A percentile compares a stretch with the other conserved stretches of the same genome.
Evolutionary conservation across 2,888 invertebrate genomes (phyloP).

Genomic region (Pantelozetes paolii): DNA sequence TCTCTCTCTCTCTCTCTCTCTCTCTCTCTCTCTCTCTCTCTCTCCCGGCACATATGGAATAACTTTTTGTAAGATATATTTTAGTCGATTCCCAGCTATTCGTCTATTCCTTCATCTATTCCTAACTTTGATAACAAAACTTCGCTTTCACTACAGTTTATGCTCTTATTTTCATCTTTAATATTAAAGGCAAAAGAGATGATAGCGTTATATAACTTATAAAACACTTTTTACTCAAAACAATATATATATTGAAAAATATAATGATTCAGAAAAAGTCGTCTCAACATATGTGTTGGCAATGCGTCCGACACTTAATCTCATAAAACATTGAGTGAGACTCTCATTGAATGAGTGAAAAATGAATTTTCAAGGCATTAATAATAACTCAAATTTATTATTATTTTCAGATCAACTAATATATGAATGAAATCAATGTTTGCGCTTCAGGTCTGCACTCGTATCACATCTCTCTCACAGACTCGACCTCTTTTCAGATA

Average conservation of each 20-base stretch:
- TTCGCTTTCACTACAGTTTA: no score
- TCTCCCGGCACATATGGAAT: no score
- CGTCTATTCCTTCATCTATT: no score
- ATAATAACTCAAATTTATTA: slow-evolving; percentile 17
- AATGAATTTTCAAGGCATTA: slow-evolving; percentile 20
- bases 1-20: no score
- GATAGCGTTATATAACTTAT: slow-evolving; percentile 28
- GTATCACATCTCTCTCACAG: not conserved
- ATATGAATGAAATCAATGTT: slow-evolving; percentile 10
- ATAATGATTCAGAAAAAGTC: slow-evolving; percentile 28
- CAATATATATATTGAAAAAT: slow-evolving; percentile 32
- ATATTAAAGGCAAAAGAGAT: slow-evolving; percentile 24
- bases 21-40: no score
- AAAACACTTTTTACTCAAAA: slow-evolving; percentile 21
- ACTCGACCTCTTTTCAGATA: slow-evolving; percentile 16
- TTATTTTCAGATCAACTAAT: not conserved
- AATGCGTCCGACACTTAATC: not conserved
- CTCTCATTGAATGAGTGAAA: not conserved
- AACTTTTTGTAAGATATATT: no score
- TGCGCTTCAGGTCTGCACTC: no score
- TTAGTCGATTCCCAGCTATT: no score
- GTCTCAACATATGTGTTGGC: not conserved
- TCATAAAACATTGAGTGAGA: not conserved
- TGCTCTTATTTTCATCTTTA: slow-evolving; percentile 25
- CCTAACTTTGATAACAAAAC: no score